Conservation (phyloP, 2,888 invertebrate species). For the Doris montereyensis region DNA sequence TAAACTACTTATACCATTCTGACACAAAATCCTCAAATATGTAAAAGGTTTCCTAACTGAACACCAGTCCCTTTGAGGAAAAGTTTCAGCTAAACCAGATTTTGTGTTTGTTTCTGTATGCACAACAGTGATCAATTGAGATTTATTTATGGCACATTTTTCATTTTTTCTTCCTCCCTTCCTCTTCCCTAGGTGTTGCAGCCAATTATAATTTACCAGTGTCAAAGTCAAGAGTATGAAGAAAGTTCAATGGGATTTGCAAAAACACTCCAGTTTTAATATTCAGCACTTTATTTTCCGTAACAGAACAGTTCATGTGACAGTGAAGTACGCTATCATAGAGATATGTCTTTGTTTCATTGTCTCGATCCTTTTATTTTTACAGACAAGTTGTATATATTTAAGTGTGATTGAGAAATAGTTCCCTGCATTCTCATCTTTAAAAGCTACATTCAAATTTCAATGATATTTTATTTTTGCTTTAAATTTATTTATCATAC, state of each 20-base stretch:
- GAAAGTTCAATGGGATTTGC: slow-evolving; percentile 20
- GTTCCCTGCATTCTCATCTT: no score
- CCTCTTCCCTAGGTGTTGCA: slow-evolving; percentile 29
- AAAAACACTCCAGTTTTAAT: neutral
- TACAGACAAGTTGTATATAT: no score
- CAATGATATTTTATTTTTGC: no score
- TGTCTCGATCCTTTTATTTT: no score
- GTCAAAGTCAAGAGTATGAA: neutral
- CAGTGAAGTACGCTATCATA: slow-evolving; percentile 24
- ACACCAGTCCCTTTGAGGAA: no score
- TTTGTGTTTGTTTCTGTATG: neutral
- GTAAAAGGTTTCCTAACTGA: no score
- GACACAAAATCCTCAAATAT: no score
- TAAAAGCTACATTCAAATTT: no score
- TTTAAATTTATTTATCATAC: no score
- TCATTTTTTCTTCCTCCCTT: neutral
- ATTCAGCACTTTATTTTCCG: neutral
- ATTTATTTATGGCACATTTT: neutral
- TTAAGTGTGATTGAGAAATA: no score
- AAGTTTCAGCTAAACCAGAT: neutral
- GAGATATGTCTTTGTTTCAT: no score
- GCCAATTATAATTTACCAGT: slow-evolving; percentile 26
- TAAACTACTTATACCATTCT: no score
- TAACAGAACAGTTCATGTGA: slow-evolving; percentile 23
- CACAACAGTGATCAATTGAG: neutral